phyloP scores from a whole-genome alignment of 2,113 vertebrate species.

The Thamnophis sirtalis region DNA sequence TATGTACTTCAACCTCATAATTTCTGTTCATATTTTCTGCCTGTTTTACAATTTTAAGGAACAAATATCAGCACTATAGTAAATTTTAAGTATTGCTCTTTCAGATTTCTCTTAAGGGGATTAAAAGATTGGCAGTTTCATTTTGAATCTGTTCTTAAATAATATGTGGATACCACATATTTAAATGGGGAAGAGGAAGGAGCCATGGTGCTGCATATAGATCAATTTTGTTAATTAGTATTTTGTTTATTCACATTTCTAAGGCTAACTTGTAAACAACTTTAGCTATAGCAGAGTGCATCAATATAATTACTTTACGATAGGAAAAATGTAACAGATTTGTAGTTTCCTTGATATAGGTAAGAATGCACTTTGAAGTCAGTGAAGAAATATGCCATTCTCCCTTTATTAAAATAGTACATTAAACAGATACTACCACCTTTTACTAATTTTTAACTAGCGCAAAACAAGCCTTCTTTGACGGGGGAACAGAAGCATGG shows the following conservation, averaged over 20 bases:
- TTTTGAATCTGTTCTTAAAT: neutral
- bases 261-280: neutral
- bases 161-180: neutral
- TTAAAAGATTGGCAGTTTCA: neutral
- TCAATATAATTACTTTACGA: neutral
- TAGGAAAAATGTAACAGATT: neutral
- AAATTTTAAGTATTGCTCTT: neutral
- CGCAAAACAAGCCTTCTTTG: neutral
- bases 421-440: neutral
- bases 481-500: neutral
- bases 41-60: neutral
- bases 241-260: neutral
- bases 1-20: neutral
- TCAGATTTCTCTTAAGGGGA: neutral
- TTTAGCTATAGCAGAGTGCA: neutral
- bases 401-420: neutral
- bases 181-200: neutral
- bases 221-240: neutral
- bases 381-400: neutral
- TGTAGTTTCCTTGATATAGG: neutral
- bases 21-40: neutral
- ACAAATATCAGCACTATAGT: neutral
- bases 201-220: no score
- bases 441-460: neutral
- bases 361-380: neutral